Evolutionary conservation across 2,888 invertebrate species (phyloP).

Genomic region (Chymomyza fuscimana): DNA sequence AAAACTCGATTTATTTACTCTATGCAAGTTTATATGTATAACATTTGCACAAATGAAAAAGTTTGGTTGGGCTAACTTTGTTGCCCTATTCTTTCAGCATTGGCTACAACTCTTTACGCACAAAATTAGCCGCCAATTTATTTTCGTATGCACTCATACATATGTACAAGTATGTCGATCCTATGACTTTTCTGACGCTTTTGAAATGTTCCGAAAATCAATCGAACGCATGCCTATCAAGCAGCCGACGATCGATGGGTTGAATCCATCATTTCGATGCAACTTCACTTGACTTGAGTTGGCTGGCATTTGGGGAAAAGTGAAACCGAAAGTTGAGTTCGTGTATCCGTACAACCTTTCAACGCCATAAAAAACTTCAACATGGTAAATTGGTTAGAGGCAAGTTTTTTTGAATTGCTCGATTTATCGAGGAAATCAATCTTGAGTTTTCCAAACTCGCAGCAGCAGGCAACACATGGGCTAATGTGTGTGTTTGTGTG

Average conservation of each 20-base stretch:
- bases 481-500: slow-evolving; percentile 37
- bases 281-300: slow-evolving; percentile 46
- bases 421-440: slow-evolving; percentile 68
- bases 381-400: not conserved
- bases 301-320: slow-evolving; percentile 1
- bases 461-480: slow-evolving; percentile 56
- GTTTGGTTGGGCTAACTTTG: not conserved
- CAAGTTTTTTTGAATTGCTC: slow-evolving; percentile 37
- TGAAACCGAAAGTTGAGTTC: slow-evolving; percentile 10
- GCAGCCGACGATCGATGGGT: slow-evolving; percentile 56
- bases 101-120: not conserved
- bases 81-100: not conserved
- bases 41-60: too few relatives aligned
- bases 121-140: not conserved
- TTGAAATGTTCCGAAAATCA: slow-evolving; percentile 68
- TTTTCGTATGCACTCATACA: slow-evolving; percentile 15
- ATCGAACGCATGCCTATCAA: slow-evolving; percentile 40
- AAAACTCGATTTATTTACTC: too few relatives aligned
- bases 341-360: slow-evolving; percentile 60
- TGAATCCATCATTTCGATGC: slow-evolving; percentile 57
- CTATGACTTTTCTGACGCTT: slow-evolving; percentile 38
- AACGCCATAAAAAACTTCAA: slow-evolving; percentile 45
- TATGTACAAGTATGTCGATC: slow-evolving; percentile 36
- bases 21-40: too few relatives aligned
- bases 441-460: slow-evolving; percentile 55